Percentiles rank a stretch among this genome's conserved stretches.
phyloP scores from a whole-genome alignment of 2,888 invertebrate species.

The Drymonia ruficornis region DNA sequence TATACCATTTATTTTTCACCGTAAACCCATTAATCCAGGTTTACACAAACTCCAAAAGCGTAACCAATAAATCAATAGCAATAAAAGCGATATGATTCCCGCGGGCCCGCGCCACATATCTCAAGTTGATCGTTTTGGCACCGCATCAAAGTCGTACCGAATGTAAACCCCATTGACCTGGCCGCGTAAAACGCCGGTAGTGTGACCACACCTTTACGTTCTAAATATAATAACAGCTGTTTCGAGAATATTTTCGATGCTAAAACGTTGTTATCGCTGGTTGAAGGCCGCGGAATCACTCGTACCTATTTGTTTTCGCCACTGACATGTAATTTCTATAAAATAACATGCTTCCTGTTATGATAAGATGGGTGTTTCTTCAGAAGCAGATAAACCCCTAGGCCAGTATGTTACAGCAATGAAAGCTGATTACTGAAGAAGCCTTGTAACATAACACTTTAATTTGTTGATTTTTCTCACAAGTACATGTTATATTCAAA shows the following conservation, averaged over 20 bases:
- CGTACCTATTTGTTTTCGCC: background rate
- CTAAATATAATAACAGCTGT: constrained; percentile 45
- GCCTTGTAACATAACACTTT: background rate
- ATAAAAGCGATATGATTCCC: constrained; percentile 34
- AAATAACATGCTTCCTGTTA: background rate
- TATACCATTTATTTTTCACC: background rate
- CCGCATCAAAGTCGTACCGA: constrained; percentile 46
- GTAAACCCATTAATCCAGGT: constrained; percentile 21
- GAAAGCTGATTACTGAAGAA: too few species aligned
- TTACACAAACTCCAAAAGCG: constrained; percentile 25
- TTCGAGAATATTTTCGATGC: constrained; percentile 9
- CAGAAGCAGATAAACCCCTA: too few species aligned
- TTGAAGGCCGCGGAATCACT: background rate
- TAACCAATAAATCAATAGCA: constrained; percentile 35
- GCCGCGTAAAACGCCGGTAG: constrained; percentile 22
- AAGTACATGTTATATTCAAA: background rate
- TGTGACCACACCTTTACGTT: constrained; percentile 33
- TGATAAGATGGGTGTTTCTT: background rate
- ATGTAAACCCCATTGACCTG: constrained; percentile 46
- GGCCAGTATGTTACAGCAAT: too few species aligned
- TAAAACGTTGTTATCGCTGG: constrained; percentile 4
- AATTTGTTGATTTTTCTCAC: background rate
- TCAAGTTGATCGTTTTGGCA: constrained; percentile 43
- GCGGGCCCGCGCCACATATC: constrained; percentile 28
- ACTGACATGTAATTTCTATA: background rate